Percentiles rank a stretch among this genome's conserved stretches.
Evolutionary conservation across 1,140 invertebrate genomes (phyloP).

Genomic region (Drosophila ananassae): DNA sequence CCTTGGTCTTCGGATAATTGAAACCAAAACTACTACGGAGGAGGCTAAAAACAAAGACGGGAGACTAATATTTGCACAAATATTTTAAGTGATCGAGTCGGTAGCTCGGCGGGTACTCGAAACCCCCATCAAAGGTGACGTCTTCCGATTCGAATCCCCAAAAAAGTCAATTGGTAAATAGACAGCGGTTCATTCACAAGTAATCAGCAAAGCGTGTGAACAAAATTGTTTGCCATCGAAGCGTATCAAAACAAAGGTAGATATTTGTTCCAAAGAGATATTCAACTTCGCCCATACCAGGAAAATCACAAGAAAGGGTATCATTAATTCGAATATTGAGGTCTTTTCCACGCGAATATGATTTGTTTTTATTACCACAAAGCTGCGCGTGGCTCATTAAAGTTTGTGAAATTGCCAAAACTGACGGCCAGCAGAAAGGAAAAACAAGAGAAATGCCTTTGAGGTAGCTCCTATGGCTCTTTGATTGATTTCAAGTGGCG

Average conservation of each 20-base stretch:
- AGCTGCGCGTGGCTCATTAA: conserved; percentile 52
- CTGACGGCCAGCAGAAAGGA: conserved; percentile 13
- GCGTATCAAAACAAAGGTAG: conserved; percentile 63
- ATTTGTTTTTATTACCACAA: conserved; percentile 46
- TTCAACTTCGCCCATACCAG: not conserved
- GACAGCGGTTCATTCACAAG: conserved; percentile 43
- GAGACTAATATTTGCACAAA: conserved; percentile 56
- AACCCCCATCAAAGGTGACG: conserved; percentile 49
- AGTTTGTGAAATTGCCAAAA: conserved; percentile 53
- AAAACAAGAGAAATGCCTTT: conserved; percentile 28
- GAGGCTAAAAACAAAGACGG: conserved; percentile 5
- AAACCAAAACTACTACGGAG: conserved; percentile 11
- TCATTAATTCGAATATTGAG: conserved; percentile 6
- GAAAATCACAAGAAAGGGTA: conserved; percentile 11
- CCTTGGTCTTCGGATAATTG: conserved; percentile 25
- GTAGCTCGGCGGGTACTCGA: conserved; percentile 39
- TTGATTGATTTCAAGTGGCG: conserved; percentile 38
- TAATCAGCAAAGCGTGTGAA: conserved; percentile 61
- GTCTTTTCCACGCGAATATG: not conserved
- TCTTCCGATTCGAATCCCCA: conserved; percentile 16
- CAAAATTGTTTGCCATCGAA: conserved; percentile 43
- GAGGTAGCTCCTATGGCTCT: conserved; percentile 34
- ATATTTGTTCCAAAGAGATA: conserved; percentile 46
- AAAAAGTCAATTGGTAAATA: conserved; percentile 39
- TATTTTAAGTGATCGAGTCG: conserved; percentile 40